Conservation (phyloP, 1,140 invertebrate genomes). For the Camponotus vicinus region DNA sequence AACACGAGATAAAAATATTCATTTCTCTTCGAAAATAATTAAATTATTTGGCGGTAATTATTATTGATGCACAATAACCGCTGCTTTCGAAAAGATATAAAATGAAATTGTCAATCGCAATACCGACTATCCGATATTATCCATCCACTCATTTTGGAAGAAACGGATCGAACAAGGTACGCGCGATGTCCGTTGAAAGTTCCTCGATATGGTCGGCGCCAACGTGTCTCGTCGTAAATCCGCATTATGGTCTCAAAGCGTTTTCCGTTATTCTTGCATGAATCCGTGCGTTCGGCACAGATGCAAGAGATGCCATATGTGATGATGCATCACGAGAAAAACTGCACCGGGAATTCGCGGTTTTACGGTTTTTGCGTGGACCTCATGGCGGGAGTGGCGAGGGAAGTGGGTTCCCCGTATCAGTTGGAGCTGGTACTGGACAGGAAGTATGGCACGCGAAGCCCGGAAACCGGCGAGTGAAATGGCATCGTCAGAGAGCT, state of each 20-base stretch:
- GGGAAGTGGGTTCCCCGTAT: constrained; percentile 91
- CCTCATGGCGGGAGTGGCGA: constrained; percentile 89
- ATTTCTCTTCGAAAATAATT: neutral
- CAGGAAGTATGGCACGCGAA: constrained; percentile 91
- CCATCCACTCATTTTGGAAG: constrained; percentile 39
- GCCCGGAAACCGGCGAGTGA: constrained; percentile 91
- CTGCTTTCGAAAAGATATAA: neutral
- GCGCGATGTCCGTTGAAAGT: constrained; percentile 11
- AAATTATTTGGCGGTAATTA: no score
- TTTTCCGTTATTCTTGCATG: constrained; percentile 73
- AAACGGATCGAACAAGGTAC: neutral
- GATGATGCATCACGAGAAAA: constrained; percentile 89
- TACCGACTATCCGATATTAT: neutral
- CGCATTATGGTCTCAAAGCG: constrained; percentile 55
- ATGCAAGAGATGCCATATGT: constrained; percentile 91
- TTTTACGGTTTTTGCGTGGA: constrained; percentile 94
- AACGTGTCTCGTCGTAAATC: constrained; percentile 58
- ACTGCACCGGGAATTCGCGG: constrained; percentile 89
- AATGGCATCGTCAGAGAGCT: constrained; percentile 94
- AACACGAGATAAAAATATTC: neutral
- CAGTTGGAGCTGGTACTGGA: constrained; percentile 92
- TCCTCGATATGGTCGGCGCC: constrained; percentile 50
- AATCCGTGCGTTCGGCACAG: constrained; percentile 48
- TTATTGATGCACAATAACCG: neutral
- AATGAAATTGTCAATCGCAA: neutral